Base-by-base conservation (phyloP, 2,113 vertebrate species). In the Myotis davidii region DNA sequence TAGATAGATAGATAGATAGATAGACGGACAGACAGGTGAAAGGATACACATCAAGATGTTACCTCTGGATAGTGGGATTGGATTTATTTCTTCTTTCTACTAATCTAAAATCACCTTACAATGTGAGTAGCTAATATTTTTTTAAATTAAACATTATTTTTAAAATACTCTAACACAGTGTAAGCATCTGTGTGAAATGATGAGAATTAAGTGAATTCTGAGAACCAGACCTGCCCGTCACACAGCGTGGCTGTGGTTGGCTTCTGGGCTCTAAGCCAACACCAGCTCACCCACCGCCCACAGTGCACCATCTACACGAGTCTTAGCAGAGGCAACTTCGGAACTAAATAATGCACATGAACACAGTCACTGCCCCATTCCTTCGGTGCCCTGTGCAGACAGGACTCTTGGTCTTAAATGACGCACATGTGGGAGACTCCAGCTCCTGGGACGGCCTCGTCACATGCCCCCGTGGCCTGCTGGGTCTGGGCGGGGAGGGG, bases 21-120 rank as follows among this genome's bases (percentile, higher is more conserved):
- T 3, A 18, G 72, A 74, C 17, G 27, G 82, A 45, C 9, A 50
- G 39, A 42, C 3, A 73, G 37, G 54, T 84, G 56, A n/a, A 85
- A 77, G 23, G 18, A 56, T 59, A 27, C 3, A 79, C 20, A 39
- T n/a, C 39, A 79, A 85, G 29, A 67, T 77, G 59, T 50, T 76
- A 76, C 27, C 42, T 90, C 12, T 74, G 34, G 45, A 39, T 5
- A 29, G 16, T 91, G 42, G 39, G 42, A 84, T n/a, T 83, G 25
- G 29, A 72, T 83, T 72, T 64, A 27, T 32, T 84, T 65, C n/a
- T 94, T 52, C 50, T 88, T 81, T 85, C 16, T 56, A n/a, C 42
- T 48, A 48, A 83, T 83, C 42, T 93, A 84, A 88, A 91, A 59
- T 73, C 32, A n/a, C 32, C 73, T 76, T 77, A 14, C 69, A 82